Percentiles rank a stretch among this genome's conserved stretches.
Evolutionary conservation across 2,888 invertebrate species (phyloP).

Genomic region (Teleiodes luculella): DNA sequence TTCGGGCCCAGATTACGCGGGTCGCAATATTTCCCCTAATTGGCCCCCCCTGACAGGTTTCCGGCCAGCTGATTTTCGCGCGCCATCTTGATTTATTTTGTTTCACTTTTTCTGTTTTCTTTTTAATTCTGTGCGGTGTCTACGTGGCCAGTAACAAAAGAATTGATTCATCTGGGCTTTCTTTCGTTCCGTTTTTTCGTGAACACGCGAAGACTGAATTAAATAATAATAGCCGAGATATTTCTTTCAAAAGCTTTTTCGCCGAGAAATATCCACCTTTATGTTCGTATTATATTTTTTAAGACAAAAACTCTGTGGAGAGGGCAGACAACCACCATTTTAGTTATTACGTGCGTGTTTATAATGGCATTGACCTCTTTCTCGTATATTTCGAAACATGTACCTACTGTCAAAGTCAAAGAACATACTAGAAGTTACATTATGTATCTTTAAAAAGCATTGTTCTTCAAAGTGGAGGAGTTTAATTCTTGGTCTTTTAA

Average conservation of each 20-base stretch:
- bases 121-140: conserved; percentile 17
- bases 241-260: not conserved
- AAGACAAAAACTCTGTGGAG: too few species aligned
- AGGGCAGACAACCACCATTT: too few species aligned
- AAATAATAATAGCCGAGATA: conserved; percentile 29
- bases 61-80: conserved; percentile 28
- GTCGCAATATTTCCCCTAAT: conserved; percentile 52
- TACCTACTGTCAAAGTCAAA: too few species aligned
- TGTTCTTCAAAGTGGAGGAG: too few species aligned
- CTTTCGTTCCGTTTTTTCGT: conserved; percentile 8
- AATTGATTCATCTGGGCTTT: conserved; percentile 19
- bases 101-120: conserved; percentile 17
- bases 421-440: too few species aligned
- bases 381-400: too few species aligned
- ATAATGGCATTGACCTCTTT: too few species aligned
- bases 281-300: too few species aligned
- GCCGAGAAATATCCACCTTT: too few species aligned
- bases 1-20: conserved; percentile 41
- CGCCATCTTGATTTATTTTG: conserved; percentile 23
- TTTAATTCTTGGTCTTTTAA: too few species aligned
- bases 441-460: too few species aligned
- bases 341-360: too few species aligned
- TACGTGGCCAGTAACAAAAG: conserved; percentile 22
- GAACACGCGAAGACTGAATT: conserved; percentile 35
- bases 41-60: conserved; percentile 35